These are phyloP conservation scores for Apis mellifera DNA, from an alignment of 1,140 invertebrate genomes.

Conservation along the genomic window DNA sequence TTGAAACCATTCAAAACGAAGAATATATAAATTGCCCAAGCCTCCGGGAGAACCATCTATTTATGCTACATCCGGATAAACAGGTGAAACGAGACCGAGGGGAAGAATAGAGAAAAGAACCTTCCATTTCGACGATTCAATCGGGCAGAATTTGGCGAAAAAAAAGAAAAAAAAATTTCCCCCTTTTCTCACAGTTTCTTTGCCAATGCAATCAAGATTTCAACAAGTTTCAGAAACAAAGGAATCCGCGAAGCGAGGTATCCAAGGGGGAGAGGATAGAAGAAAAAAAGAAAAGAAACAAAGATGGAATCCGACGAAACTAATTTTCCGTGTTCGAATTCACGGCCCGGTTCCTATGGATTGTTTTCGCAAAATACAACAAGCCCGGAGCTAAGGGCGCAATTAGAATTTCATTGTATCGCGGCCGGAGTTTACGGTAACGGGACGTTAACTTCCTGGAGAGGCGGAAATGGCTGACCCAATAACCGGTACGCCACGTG, in stretches of 20 bases:
- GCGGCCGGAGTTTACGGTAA: slow-evolving; percentile 14
- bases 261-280: neutral
- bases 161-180: neutral
- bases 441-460: neutral
- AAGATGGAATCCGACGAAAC: neutral
- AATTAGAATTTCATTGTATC: slow-evolving; percentile 47
- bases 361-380: slow-evolving; percentile 34
- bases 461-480: neutral
- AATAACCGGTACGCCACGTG: neutral
- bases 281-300: neutral
- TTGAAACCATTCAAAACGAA: slow-evolving; percentile 24
- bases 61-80: slow-evolving; percentile 1
- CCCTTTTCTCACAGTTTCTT: neutral
- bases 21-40: neutral
- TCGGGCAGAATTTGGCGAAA: slow-evolving; percentile 31
- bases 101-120: neutral
- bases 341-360: slow-evolving; percentile 9
- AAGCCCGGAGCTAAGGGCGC: slow-evolving; percentile 22
- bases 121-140: slow-evolving; percentile 20
- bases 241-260: neutral
- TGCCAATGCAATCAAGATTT: slow-evolving; percentile 44
- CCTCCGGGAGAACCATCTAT: neutral
- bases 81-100: neutral
- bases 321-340: slow-evolving; percentile 43
- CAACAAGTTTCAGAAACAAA: slow-evolving; percentile 41